Evolutionary conservation across 2,888 invertebrate genomes (phyloP).

Genomic region (Digitonthophagus gazella): DNA sequence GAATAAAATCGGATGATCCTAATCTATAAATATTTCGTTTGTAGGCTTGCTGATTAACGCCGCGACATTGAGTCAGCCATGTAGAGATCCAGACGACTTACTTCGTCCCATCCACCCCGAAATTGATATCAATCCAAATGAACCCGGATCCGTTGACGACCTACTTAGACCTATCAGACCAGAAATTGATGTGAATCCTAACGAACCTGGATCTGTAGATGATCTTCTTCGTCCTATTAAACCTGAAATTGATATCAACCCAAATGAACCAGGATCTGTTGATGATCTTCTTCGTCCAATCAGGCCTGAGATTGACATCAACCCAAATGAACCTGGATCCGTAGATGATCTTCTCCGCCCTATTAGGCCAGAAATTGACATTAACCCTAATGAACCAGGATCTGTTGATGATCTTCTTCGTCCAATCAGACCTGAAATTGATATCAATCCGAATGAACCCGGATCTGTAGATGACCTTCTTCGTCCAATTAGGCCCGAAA

Average conservation of each 20-base stretch:
- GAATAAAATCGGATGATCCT: background rate
- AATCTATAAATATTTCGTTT: background rate
- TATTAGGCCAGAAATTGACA: slow-evolving; percentile 3
- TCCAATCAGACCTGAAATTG: slow-evolving; percentile 3
- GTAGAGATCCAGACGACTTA: background rate
- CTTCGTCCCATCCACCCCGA: background rate
- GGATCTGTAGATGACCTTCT: slow-evolving; percentile 2
- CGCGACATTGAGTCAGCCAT: background rate
- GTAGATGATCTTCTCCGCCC: background rate
- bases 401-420: slow-evolving; percentile 6
- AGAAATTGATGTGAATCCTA: slow-evolving; percentile 2
- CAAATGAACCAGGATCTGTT: slow-evolving; percentile 3
- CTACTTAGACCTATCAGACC: background rate
- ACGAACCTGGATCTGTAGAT: background rate
- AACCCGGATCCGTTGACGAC: slow-evolving; percentile 10
- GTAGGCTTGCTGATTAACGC: slow-evolving; percentile 10
- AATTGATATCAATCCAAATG: slow-evolving; percentile 4
- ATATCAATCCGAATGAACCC: slow-evolving; percentile 6
- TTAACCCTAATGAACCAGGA: slow-evolving; percentile 10
- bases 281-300: slow-evolving; percentile 11
- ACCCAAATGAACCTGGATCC: slow-evolving; percentile 3
- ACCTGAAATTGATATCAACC: slow-evolving; percentile 10
- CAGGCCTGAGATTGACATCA: slow-evolving; percentile 5
- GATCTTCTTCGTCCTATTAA: slow-evolving; percentile 1
- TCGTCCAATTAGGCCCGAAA: slow-evolving; percentile 3